These are phyloP conservation scores for Hedychridium roseum DNA, from an alignment of 2,888 invertebrate species.

Conservation along the genomic window DNA sequence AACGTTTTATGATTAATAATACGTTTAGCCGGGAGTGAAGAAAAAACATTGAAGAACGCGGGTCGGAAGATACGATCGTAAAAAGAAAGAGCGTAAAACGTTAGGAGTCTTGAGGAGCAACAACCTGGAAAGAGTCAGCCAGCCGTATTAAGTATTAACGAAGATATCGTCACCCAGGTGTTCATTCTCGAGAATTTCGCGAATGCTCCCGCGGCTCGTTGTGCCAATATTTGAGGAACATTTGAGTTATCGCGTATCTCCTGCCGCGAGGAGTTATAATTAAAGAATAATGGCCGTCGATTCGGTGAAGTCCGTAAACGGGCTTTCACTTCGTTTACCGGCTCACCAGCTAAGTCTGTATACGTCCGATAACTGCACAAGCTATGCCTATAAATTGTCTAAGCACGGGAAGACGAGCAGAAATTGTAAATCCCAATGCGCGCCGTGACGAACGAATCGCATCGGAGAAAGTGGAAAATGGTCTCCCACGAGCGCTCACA, in stretches of 20 bases:
- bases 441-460: conserved; percentile 14
- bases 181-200: neutral
- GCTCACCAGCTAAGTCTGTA: too few species aligned
- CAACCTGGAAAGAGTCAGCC: too few species aligned
- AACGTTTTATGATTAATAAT: too few species aligned
- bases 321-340: conserved; percentile 23
- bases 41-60: too few species aligned
- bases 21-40: too few species aligned
- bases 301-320: neutral
- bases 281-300: conserved; percentile 6
- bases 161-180: conserved; percentile 9
- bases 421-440: conserved; percentile 14
- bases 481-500: conserved; percentile 23
- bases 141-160: neutral
- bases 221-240: neutral
- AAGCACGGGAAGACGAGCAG: conserved; percentile 21
- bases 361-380: neutral
- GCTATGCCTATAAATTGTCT: conserved; percentile 15
- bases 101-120: too few species aligned
- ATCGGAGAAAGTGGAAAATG: conserved; percentile 49
- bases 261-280: neutral
- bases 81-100: too few species aligned
- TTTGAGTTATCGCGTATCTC: neutral
- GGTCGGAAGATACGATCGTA: too few species aligned
- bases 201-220: neutral